These are phyloP conservation scores for Lacerta agilis DNA, from an alignment of 2,797 vertebrate genomes.

Conservation along the genomic window DNA sequence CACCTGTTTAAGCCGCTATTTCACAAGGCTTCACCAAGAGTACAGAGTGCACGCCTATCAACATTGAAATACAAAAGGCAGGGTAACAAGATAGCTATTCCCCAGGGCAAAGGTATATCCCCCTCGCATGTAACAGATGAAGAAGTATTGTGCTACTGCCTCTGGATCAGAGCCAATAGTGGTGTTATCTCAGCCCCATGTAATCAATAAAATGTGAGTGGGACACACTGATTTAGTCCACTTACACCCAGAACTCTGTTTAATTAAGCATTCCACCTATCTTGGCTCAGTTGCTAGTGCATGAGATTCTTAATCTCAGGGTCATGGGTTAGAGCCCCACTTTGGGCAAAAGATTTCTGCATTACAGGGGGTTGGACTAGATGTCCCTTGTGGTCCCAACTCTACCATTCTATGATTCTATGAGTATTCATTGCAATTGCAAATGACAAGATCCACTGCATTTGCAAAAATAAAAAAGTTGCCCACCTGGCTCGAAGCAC, in stretches of 20 bases:
- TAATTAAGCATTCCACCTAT: too few species aligned
- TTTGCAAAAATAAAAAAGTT: neutral
- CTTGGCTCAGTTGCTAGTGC: neutral
- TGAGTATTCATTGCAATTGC: neutral
- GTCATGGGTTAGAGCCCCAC: too few species aligned
- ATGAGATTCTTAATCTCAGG: too few species aligned
- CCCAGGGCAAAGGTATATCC: neutral
- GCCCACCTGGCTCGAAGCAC: slow-evolving; percentile 93
- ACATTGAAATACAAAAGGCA: neutral
- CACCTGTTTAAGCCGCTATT: neutral
- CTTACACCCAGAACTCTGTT: neutral
- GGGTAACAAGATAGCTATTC: neutral
- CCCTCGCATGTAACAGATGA: too few species aligned
- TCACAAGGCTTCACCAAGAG: neutral
- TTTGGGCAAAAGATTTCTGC: too few species aligned
- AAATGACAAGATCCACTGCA: neutral
- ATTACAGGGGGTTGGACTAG: too few species aligned
- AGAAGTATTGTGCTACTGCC: neutral
- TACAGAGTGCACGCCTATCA: neutral
- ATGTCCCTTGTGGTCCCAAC: too few species aligned
- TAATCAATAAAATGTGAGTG: neutral
- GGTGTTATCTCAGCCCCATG: neutral
- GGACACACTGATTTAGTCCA: neutral
- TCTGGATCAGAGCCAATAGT: neutral
- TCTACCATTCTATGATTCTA: too few species aligned